These are phyloP conservation scores for Amniataba percoides DNA, from an alignment of 2,797 vertebrate species.

Conservation along the genomic window DNA sequence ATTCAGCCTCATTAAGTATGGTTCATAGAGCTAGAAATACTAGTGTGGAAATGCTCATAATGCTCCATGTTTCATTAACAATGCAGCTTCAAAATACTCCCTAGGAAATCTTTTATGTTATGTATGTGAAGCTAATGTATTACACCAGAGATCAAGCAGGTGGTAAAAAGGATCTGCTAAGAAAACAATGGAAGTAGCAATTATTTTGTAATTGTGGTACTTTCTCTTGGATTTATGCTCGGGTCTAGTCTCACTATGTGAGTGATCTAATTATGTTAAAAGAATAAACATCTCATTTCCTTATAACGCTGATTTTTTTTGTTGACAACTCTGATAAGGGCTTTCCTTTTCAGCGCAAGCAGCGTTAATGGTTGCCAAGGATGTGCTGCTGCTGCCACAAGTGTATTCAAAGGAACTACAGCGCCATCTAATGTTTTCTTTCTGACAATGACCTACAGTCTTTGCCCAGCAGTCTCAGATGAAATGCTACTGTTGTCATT, in stretches of 20 bases:
- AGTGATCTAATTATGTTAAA: constrained; percentile 57
- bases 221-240: constrained; percentile 27
- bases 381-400: background rate
- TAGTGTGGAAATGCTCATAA: constrained; percentile 11
- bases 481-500: too few species aligned
- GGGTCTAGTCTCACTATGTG: constrained; percentile 71
- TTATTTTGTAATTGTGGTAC: constrained; percentile 30
- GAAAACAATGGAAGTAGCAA: background rate
- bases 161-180: constrained; percentile 10
- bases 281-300: constrained; percentile 54
- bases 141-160: background rate
- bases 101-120: background rate
- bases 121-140: background rate
- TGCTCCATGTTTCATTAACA: constrained; percentile 25
- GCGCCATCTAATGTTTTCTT: constrained; percentile 69
- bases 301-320: background rate
- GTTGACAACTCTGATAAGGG: background rate
- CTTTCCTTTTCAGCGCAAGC: background rate
- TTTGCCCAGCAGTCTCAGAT: background rate
- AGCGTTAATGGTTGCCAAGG: background rate
- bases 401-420: constrained; percentile 12
- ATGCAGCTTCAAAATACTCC: constrained; percentile 2
- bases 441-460: constrained; percentile 1
- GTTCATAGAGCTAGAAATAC: constrained; percentile 21
- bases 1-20: constrained; percentile 14